A percentile compares a stretch with the other conserved stretches of the same genome.
These are phyloP conservation scores for Neomonachus schauinslandi DNA, from an alignment of 2,113 vertebrate species.

Conservation along the genomic window DNA sequence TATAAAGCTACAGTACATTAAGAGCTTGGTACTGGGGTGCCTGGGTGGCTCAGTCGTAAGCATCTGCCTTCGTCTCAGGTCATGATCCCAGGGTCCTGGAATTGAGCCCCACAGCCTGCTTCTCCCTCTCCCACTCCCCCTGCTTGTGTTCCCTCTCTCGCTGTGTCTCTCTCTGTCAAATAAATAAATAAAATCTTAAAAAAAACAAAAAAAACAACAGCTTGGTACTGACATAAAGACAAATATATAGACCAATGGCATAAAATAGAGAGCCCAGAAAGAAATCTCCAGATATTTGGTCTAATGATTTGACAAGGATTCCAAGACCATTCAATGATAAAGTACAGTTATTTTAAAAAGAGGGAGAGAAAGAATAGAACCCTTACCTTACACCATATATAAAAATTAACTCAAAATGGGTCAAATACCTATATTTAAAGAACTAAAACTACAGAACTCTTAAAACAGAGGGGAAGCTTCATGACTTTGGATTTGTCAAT, in stretches of 20 bases:
- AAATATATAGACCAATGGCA: background rate
- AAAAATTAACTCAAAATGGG: background rate
- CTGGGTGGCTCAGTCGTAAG: too few relatives aligned
- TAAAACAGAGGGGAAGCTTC: background rate
- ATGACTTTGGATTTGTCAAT: background rate
- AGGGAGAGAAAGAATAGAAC: background rate
- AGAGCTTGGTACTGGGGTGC: background rate
- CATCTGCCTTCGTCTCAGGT: too few relatives aligned
- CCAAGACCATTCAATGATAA: background rate
- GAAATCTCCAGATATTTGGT: background rate
- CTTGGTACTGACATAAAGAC: background rate
- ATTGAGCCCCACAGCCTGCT: too few relatives aligned
- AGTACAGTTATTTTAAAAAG: background rate
- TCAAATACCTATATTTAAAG: background rate
- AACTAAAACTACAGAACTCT: background rate
- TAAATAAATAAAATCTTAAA: too few relatives aligned
- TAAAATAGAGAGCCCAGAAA: background rate
- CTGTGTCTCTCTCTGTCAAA: too few relatives aligned
- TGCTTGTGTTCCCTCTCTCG: too few relatives aligned
- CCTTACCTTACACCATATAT: background rate
- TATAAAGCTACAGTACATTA: background rate
- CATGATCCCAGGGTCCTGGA: too few relatives aligned
- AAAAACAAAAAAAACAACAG: background rate
- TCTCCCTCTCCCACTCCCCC: too few relatives aligned
- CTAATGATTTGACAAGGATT: background rate